Evolutionary conservation across 2,113 vertebrate species (phyloP), one percentile per base, ranked within the genome.

Genomic region (Neoarius graeffei): DNA sequence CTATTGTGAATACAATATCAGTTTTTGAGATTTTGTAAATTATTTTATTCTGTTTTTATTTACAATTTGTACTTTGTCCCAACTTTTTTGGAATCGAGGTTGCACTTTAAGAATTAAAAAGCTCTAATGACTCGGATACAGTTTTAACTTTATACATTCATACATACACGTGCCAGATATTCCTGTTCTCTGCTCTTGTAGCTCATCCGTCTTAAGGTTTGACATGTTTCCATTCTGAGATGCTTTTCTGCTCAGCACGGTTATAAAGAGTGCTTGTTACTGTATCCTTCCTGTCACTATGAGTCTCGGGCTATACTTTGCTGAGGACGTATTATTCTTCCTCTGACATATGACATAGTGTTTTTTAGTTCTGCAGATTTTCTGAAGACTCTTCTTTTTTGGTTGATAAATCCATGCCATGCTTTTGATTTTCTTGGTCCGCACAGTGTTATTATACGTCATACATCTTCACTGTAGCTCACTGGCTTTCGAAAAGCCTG

Each of bases 361-460:
- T 50, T 13, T 76, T 5, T 25, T 9, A n/a, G 71, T 20, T 48
- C 19, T 48, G 42, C 71, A 74, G 14, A 7, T 69, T 69, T 30
- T 15, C 66, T 14, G 10, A 15, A 30, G 66, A 74, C 69, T 19
- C 30, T 69, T 42, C 50, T 10, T 13, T 76, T 4, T 52, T 52
- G 27, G 57, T 27, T 25, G 69, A 88, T 90, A 90, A 91, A 85
- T 92, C 93, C 91, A 17, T 88, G 56, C 88, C 88, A 83, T 11
- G 87, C 91, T 90, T 88, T 94, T 91, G 35, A 89, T 89, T 95
- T 93, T 91, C 93, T 89, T 86, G 27, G 91, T 90, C 89, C n/a
- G 27, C 91, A 89, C 59, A 3, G 88, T 88, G 92, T 90, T 94
- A 92, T 94, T 95, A 93, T 93, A 91, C 94, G 90, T 90, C 89